Percentiles rank a stretch among this genome's conserved stretches.
Conservation (phyloP, 2,113 vertebrate species). For the Rhinoderma darwinii region DNA sequence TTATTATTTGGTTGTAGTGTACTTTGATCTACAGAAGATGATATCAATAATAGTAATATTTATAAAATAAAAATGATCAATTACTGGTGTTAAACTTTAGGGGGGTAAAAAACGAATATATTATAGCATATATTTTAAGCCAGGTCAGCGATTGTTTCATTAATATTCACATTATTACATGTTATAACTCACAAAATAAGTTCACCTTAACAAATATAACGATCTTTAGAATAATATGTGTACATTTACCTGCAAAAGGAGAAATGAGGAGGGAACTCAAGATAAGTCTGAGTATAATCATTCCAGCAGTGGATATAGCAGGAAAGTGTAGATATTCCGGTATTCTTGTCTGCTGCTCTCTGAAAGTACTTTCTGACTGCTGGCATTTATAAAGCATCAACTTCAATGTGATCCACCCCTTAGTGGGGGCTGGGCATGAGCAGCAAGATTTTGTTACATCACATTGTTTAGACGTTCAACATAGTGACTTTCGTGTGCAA, state of each 20-base stretch:
- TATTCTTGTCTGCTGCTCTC: background rate
- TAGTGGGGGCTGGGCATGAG: background rate
- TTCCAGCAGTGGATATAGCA: background rate
- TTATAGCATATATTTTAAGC: background rate
- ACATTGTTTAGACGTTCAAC: too few relatives aligned
- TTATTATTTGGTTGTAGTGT: background rate
- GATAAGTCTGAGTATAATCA: slow-evolving; percentile 61
- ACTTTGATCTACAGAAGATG: background rate
- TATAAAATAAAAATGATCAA: background rate
- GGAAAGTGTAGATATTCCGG: background rate
- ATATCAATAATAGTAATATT: background rate
- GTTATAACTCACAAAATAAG: background rate
- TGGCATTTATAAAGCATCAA: background rate
- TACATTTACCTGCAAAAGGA: slow-evolving; percentile 64
- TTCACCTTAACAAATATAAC: background rate
- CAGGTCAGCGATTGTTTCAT: background rate
- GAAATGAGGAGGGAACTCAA: slow-evolving; percentile 62
- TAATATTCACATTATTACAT: background rate
- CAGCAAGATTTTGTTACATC: background rate
- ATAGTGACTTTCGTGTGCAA: too few relatives aligned
- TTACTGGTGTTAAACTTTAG: background rate
- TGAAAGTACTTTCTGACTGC: background rate
- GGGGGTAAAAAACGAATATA: background rate
- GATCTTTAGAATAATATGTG: background rate
- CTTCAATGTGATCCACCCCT: background rate